These are phyloP conservation scores for Epirrita christyi DNA, from an alignment of 2,888 invertebrate species.

Conservation along the genomic window DNA sequence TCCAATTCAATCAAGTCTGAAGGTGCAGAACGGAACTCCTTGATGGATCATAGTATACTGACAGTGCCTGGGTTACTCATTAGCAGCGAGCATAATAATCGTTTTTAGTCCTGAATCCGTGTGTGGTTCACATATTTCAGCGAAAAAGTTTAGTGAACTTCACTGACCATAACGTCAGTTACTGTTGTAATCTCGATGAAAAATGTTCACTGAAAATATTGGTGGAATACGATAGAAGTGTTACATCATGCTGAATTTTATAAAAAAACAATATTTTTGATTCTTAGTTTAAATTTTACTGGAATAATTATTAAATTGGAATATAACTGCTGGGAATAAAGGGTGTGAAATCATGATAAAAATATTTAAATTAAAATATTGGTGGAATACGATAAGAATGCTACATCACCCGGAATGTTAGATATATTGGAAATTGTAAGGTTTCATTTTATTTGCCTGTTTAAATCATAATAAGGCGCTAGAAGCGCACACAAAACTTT, in stretches of 20 bases:
- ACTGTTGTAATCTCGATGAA: conserved; percentile 19
- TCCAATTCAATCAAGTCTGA: too few species aligned
- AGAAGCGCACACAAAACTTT: background rate
- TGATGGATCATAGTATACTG: too few species aligned
- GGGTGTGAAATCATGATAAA: conserved; percentile 18
- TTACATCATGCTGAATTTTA: conserved; percentile 6
- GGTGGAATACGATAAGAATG: conserved; percentile 7
- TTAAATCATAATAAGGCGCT: background rate
- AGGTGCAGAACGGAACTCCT: too few species aligned
- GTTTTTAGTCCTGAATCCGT: too few species aligned
- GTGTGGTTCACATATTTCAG: too few species aligned
- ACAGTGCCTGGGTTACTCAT: too few species aligned
- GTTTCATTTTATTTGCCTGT: too few species aligned
- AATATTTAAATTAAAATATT: conserved; percentile 8
- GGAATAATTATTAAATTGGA: too few species aligned
- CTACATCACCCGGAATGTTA: conserved; percentile 7
- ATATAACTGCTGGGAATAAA: too few species aligned
- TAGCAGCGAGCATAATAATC: too few species aligned
- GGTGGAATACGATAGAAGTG: conserved; percentile 7
- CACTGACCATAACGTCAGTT: conserved; percentile 9
- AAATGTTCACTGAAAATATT: conserved; percentile 10
- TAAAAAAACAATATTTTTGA: too few species aligned
- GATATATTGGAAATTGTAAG: background rate
- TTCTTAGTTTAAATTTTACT: too few species aligned
- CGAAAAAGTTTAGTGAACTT: background rate